phyloP scores from a whole-genome alignment of 2,797 vertebrate species.

The Phataginus tetradactyla region DNA sequence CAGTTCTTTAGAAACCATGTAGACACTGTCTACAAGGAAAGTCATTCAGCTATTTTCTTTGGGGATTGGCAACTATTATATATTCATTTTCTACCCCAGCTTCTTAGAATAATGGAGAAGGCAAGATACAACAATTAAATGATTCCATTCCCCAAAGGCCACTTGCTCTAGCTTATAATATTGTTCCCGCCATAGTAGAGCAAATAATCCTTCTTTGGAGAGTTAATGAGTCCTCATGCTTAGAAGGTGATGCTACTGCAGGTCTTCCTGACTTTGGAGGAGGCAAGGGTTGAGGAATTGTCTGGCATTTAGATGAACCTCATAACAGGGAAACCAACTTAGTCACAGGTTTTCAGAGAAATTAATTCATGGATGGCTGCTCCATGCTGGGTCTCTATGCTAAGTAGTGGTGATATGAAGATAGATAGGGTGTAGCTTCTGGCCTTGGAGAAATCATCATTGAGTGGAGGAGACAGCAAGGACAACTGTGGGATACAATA shows the following conservation, averaged over 20 bases:
- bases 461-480: background rate
- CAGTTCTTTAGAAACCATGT: slow-evolving; percentile 10
- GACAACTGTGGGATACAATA: background rate
- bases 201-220: background rate
- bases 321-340: background rate
- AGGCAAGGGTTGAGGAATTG: background rate
- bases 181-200: background rate
- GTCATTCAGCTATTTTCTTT: slow-evolving; percentile 43
- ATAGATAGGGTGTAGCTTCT: background rate
- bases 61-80: slow-evolving; percentile 49
- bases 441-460: background rate
- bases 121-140: slow-evolving; percentile 60
- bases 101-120: slow-evolving; percentile 59
- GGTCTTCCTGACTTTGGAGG: background rate
- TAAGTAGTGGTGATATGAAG: background rate
- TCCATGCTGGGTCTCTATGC: background rate
- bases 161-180: slow-evolving; percentile 55
- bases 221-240: slow-evolving; percentile 23
- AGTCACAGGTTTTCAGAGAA: background rate
- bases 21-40: slow-evolving; percentile 41
- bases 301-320: background rate
- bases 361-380: background rate
- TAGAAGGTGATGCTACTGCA: background rate
- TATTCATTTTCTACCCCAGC: slow-evolving; percentile 50
- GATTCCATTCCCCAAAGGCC: slow-evolving; percentile 40